These are phyloP conservation scores for Seriola quinqueradiata DNA, from an alignment of 2,113 vertebrate genomes.

Conservation along the genomic window DNA sequence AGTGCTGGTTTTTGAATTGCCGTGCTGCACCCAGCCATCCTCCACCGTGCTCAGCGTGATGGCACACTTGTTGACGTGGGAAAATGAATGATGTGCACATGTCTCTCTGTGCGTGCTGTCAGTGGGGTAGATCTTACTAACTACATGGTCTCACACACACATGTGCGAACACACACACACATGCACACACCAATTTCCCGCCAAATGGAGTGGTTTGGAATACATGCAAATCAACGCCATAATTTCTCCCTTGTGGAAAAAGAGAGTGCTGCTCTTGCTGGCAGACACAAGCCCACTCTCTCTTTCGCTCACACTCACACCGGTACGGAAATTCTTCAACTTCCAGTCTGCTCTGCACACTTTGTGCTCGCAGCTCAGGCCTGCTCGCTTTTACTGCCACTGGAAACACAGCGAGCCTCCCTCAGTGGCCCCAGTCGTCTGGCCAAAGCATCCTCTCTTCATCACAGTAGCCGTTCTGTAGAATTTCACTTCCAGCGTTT, in stretches of 20 bases:
- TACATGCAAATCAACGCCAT: slow-evolving; percentile 63
- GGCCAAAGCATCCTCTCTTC: slow-evolving; percentile 61
- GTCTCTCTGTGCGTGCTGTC: slow-evolving; percentile 6
- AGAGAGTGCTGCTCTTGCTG: slow-evolving; percentile 62
- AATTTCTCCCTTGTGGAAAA: slow-evolving; percentile 79
- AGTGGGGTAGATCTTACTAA: slow-evolving; percentile 12
- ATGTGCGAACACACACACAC: not conserved
- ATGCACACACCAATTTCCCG: slow-evolving; percentile 47
- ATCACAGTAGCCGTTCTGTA: slow-evolving; percentile 46
- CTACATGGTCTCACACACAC: slow-evolving; percentile 29
- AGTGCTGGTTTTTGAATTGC: slow-evolving; percentile 51
- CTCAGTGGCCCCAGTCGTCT: slow-evolving; percentile 60
- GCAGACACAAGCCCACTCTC: slow-evolving; percentile 55
- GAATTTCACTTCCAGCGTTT: slow-evolving; percentile 17
- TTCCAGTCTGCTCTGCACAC: slow-evolving; percentile 72
- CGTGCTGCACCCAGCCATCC: not conserved
- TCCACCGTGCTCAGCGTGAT: slow-evolving; percentile 26
- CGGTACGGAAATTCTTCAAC: slow-evolving; percentile 76
- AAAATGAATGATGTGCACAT: slow-evolving; percentile 31
- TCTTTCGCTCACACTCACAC: slow-evolving; percentile 40
- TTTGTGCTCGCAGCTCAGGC: slow-evolving; percentile 55
- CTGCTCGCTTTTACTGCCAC: slow-evolving; percentile 65
- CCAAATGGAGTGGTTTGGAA: slow-evolving; percentile 70
- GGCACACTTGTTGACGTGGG: slow-evolving; percentile 56
- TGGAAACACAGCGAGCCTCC: slow-evolving; percentile 68